A percentile compares a stretch with the other conserved stretches of the same genome.
phyloP scores from a whole-genome alignment of 2,113 vertebrate genomes.

The Columbina picui region DNA sequence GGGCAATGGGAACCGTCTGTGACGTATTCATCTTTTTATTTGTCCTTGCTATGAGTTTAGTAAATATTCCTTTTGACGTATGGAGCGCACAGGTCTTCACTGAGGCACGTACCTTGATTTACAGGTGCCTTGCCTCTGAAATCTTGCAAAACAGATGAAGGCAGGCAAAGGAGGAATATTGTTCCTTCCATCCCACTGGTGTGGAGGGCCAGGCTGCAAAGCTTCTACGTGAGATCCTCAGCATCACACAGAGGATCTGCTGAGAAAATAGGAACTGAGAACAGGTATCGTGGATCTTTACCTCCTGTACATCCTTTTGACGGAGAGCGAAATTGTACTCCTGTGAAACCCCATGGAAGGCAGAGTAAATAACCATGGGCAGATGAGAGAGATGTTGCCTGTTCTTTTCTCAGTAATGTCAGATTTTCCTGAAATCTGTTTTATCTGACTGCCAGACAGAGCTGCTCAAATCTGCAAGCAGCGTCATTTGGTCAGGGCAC shows the following conservation, averaged over 20 bases:
- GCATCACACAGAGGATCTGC: not conserved
- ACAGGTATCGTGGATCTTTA: not conserved
- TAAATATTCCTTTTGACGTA: not conserved
- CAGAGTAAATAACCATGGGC: rapidly evolving
- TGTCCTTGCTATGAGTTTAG: not conserved
- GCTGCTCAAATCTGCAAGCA: not conserved
- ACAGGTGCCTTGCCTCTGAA: not conserved
- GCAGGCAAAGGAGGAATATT: not conserved
- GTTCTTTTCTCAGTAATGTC: not conserved
- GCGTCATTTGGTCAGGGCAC: not conserved
- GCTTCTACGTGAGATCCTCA: not conserved
- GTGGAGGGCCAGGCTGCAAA: not conserved
- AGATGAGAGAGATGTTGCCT: not conserved
- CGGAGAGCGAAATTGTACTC: not conserved
- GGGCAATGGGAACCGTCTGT: not conserved
- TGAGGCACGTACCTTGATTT: not conserved
- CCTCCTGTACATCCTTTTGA: not conserved
- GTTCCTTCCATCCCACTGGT: not conserved
- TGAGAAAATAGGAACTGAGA: not conserved
- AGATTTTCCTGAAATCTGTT: slow-evolving; percentile 6
- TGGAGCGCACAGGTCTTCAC: not conserved
- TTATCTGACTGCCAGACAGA: not conserved
- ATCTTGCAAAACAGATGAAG: not conserved
- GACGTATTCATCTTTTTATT: not conserved
- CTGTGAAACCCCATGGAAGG: not conserved